Conservation (phyloP, 2,797 vertebrate genomes). For the Oreochromis mossambicus region DNA sequence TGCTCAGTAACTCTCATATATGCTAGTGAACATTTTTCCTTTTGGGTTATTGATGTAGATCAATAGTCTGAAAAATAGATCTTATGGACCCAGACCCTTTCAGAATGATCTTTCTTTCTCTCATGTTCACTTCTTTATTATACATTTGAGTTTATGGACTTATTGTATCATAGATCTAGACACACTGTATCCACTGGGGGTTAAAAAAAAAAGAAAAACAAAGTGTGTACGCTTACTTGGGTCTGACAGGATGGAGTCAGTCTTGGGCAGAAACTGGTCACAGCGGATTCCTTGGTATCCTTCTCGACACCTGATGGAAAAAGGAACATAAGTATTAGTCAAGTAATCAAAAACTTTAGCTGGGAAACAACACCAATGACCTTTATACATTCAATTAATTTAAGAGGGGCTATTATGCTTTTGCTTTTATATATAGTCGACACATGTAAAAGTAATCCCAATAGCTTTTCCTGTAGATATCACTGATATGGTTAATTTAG, state of each 20-base stretch:
- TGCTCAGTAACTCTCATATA: not conserved
- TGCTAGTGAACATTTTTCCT: not conserved
- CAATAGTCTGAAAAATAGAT: not conserved
- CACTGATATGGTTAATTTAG: not conserved
- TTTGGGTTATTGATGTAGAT: not conserved
- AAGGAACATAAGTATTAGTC: not conserved
- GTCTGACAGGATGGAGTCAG: conserved; percentile 96
- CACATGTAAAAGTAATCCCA: not conserved
- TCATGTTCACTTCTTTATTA: not conserved
- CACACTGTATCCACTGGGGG: not conserved
- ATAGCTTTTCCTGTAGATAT: not conserved
- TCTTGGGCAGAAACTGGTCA: conserved; percentile 98
- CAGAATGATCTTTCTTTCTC: not conserved
- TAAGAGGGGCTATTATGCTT: not conserved
- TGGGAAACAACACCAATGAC: not conserved
- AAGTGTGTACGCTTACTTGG: conserved; percentile 83
- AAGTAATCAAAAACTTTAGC: not conserved
- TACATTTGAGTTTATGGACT: not conserved
- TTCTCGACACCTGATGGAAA: conserved; percentile 89
- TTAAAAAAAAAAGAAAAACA: not conserved
- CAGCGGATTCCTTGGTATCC: conserved; percentile 98
- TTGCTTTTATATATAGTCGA: not conserved
- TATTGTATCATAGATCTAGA: not conserved
- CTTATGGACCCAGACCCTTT: not conserved
- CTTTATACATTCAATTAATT: fast-evolving